Evolutionary conservation across 2,888 invertebrate genomes (phyloP).

Genomic region (Nemoura dubitans): DNA sequence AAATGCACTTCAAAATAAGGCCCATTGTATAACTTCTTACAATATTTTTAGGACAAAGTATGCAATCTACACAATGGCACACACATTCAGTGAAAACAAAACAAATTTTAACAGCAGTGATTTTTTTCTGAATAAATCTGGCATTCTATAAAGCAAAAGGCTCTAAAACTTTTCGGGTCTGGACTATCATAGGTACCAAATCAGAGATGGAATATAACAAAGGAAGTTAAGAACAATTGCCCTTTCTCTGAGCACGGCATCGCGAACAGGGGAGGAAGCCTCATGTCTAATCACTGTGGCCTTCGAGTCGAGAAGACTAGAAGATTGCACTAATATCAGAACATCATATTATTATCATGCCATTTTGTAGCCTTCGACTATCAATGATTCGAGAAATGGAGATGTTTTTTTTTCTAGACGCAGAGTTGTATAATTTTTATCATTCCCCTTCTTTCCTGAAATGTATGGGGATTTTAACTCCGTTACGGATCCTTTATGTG

Average conservation of each 20-base stretch:
- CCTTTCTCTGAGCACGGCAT: not conserved
- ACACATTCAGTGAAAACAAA: too few relatives aligned
- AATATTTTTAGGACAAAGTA: too few relatives aligned
- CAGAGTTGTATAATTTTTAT: too few relatives aligned
- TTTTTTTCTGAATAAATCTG: too few relatives aligned
- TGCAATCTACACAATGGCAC: too few relatives aligned
- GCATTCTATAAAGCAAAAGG: too few relatives aligned
- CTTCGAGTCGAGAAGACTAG: not conserved
- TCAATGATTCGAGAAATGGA: not conserved
- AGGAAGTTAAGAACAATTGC: not conserved
- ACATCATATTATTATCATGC: not conserved
- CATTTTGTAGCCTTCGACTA: not conserved
- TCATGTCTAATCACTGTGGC: not conserved
- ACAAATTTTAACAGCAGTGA: too few relatives aligned
- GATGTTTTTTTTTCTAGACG: not conserved
- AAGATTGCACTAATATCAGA: not conserved
- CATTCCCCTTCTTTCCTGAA: too few relatives aligned
- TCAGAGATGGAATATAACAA: not conserved
- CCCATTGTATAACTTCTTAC: too few relatives aligned
- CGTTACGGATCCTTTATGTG: too few relatives aligned
- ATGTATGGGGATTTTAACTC: too few relatives aligned
- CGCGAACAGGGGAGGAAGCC: not conserved
- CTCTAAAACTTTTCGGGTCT: not conserved
- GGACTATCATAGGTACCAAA: not conserved
- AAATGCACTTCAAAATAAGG: too few relatives aligned